Conservation (phyloP, 2,888 invertebrate species). For the Mellilla xanthometata region DNA sequence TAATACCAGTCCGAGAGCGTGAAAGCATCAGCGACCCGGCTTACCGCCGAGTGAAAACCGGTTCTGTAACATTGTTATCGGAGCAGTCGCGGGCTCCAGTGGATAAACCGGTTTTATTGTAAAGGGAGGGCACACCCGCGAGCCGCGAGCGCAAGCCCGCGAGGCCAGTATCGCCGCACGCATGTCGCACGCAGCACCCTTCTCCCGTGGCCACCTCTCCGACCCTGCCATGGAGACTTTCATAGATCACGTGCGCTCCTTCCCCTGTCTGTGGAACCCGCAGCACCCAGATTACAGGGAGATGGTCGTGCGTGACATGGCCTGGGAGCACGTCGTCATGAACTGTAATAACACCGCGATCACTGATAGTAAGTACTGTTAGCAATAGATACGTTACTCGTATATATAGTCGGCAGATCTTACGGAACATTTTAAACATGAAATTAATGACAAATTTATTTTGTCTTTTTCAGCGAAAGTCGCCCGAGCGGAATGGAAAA, state of each 20-base stretch:
- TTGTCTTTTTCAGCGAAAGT: conserved; percentile 55
- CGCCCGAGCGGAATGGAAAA: conserved; percentile 72
- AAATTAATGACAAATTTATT: too few relatives aligned
- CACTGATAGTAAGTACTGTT: conserved; percentile 54
- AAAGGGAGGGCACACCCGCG: conserved; percentile 47
- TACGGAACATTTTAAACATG: too few relatives aligned
- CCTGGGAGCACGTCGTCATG: conserved; percentile 67
- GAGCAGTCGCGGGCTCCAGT: conserved; percentile 36
- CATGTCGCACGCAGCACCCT: too few relatives aligned
- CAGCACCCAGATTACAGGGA: conserved; percentile 67
- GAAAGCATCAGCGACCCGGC: conserved; percentile 32
- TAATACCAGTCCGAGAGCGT: conserved; percentile 23
- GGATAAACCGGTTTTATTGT: conserved; percentile 65
- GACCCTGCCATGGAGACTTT: conserved; percentile 57
- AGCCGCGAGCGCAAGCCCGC: conserved; percentile 19
- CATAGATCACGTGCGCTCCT: conserved; percentile 63
- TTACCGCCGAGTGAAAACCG: conserved; percentile 36
- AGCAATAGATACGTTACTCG: too few relatives aligned
- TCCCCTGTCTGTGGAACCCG: conserved; percentile 72
- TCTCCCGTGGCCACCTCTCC: background rate
- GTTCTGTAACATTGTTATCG: conserved; percentile 31
- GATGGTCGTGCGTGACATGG: conserved; percentile 59
- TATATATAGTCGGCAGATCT: too few relatives aligned
- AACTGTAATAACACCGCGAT: conserved; percentile 56
- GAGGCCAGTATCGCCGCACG: too few relatives aligned